These are phyloP conservation scores for Engystomops pustulosus DNA, from an alignment of 2,113 vertebrate genomes.

Conservation along the genomic window DNA sequence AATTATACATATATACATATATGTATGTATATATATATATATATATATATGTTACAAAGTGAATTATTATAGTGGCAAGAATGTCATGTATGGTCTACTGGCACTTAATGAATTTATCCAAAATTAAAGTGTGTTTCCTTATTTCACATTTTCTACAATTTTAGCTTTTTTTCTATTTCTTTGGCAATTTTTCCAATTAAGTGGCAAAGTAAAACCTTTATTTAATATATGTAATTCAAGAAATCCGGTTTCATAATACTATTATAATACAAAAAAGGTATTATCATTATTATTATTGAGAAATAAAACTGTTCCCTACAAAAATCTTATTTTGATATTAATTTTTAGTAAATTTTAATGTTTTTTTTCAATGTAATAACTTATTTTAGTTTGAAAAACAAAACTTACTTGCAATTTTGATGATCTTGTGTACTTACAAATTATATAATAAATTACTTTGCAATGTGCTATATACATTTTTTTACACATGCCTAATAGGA, in stretches of 20 bases:
- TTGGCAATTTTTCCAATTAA: too few relatives aligned
- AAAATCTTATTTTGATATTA: background rate
- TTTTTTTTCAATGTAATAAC: background rate
- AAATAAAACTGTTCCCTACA: constrained; percentile 9
- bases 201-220: background rate
- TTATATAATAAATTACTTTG: background rate
- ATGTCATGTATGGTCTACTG: constrained; percentile 5
- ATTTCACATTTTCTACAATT: background rate
- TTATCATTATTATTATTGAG: background rate
- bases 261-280: background rate
- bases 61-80: background rate
- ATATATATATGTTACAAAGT: background rate
- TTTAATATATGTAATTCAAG: background rate
- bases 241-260: background rate
- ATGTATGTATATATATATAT: too few relatives aligned
- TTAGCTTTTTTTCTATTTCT: too few relatives aligned
- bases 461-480: constrained; percentile 18
- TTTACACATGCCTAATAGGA: background rate
- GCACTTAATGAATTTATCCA: constrained; percentile 1
- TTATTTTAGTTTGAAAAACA: background rate
- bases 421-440: background rate
- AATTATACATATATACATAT: background rate
- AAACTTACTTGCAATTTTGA: background rate
- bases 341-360: background rate
- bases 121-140: background rate